phyloP scores from a whole-genome alignment of 2,888 invertebrate species.

The Tortricodes alternella region DNA sequence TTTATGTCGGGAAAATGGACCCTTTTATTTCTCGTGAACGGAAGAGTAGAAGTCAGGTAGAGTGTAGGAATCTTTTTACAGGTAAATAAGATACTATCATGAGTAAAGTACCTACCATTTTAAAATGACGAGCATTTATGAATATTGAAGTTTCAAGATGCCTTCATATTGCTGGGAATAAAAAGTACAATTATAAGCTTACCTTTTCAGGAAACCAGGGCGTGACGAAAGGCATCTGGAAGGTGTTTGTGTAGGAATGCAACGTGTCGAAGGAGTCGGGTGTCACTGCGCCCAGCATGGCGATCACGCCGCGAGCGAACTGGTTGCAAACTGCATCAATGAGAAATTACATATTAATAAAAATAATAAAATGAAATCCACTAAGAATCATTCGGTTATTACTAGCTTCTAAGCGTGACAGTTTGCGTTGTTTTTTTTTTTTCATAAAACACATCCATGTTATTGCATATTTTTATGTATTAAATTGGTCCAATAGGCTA shows the following conservation, averaged over 20 bases:
- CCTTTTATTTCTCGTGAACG: too few species aligned
- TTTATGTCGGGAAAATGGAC: too few species aligned
- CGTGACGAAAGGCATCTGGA: constrained; percentile 96
- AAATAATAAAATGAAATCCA: neutral
- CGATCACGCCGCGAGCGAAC: constrained; percentile 92
- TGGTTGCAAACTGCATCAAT: constrained; percentile 91
- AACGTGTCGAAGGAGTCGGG: constrained; percentile 95
- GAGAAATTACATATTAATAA: neutral
- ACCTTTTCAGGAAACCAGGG: constrained; percentile 97
- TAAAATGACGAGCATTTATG: too few species aligned
- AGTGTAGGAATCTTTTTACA: too few species aligned
- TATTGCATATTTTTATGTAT: too few species aligned
- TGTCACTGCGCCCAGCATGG: constrained; percentile 94
- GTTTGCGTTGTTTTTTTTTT: neutral
- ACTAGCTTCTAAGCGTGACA: neutral
- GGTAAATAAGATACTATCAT: too few species aligned
- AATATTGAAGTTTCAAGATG: neutral
- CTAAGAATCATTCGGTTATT: neutral
- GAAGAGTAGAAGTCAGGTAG: too few species aligned
- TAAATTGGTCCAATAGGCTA: too few species aligned
- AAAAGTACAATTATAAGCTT: constrained; percentile 24
- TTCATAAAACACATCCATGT: too few species aligned
- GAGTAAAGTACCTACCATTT: too few species aligned
- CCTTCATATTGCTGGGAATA: neutral
- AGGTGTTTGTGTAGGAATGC: constrained; percentile 96